Base-by-base conservation (phyloP, 2,113 vertebrate genomes). In the Gobius niger region DNA sequence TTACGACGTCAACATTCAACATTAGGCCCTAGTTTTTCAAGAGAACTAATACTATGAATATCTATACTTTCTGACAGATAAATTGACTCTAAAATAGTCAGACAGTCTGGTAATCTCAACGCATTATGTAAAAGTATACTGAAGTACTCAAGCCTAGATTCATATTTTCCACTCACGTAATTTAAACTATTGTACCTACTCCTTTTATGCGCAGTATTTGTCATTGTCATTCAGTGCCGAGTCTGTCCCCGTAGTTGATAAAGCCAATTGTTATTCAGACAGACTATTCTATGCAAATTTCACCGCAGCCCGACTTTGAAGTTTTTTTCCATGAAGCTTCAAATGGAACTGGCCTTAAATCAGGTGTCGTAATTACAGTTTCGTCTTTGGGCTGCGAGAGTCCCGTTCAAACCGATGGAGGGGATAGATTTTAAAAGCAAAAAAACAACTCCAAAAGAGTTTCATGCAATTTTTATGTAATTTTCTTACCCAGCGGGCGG, bases 181-280 rank as follows among this genome's bases (percentile, higher is more conserved):
- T 52, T 52, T 16, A 52, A 52, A 9, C 2, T 15, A 15, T 14
- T 49, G 11, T 15, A 9, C 10, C 18, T 12, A 18, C 24, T 54
- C 18, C 52, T 54, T 24, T 12, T 49, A 49, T 54, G 52, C 52
- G 10, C 12, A 19, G 11, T 6, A 34, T 61, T 54, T 61, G 8
- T 74, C 51, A 69, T 79, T 86, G 65, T 72, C 75, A 78, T 79
- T 81, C 75, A 75, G 0, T 11, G 51, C 42, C 59, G 75, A 69
- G 46, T 53, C 65, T 61, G 73, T 15, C 78, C 76, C 65, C 72
- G 53, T 14, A 8, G 46, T 65, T 84, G 65, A 79, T 59, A 79
- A 77, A 76, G 40, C 70, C 77, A 67, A 72, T 84, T 87, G 65
- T 81, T 80, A 81, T 87, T 80, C 80, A 83, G 2, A 72, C 73